Percentiles rank a stretch among this genome's conserved stretches.
Conservation (phyloP, 2,888 invertebrate genomes). For the Oegoconia quadripuncta region DNA sequence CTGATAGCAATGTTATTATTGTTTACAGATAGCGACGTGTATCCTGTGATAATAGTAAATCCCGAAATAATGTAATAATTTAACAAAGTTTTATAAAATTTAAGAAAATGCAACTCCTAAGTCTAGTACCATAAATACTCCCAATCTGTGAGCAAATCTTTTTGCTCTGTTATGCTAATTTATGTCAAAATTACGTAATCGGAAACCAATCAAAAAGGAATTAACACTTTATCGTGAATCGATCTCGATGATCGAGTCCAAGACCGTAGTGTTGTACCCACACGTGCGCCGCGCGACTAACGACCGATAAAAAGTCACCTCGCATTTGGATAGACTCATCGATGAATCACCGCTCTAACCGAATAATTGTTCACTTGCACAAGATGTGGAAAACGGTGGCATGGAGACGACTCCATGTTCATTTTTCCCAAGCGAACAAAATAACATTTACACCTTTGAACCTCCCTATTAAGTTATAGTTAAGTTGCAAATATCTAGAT, state of each 20-base stretch:
- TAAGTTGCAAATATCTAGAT: too few species aligned
- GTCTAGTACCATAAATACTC: too few species aligned
- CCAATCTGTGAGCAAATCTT: too few species aligned
- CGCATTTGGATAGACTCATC: conserved; percentile 69
- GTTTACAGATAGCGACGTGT: too few species aligned
- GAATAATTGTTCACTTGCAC: conserved; percentile 69
- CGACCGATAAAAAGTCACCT: conserved; percentile 68
- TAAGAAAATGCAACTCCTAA: too few species aligned
- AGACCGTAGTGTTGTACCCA: conserved; percentile 26
- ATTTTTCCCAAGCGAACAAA: too few species aligned
- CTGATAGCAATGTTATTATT: too few species aligned
- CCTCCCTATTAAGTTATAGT: too few species aligned
- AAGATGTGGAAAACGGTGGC: conserved; percentile 55
- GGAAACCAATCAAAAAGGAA: conserved; percentile 13
- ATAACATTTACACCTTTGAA: too few species aligned
- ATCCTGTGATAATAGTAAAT: too few species aligned
- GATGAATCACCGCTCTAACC: conserved; percentile 71
- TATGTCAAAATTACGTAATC: conserved; percentile 16
- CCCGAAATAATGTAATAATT: too few species aligned
- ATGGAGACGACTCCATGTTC: conserved; percentile 39
- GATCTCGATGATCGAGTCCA: conserved; percentile 13
- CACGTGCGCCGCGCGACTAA: conserved; percentile 42
- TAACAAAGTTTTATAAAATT: too few species aligned
- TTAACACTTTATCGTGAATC: conserved; percentile 17
- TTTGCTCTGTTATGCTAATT: conserved; percentile 1